phyloP scores from a whole-genome alignment of 2,113 vertebrate species.

The Corythornis madagascariensis region DNA sequence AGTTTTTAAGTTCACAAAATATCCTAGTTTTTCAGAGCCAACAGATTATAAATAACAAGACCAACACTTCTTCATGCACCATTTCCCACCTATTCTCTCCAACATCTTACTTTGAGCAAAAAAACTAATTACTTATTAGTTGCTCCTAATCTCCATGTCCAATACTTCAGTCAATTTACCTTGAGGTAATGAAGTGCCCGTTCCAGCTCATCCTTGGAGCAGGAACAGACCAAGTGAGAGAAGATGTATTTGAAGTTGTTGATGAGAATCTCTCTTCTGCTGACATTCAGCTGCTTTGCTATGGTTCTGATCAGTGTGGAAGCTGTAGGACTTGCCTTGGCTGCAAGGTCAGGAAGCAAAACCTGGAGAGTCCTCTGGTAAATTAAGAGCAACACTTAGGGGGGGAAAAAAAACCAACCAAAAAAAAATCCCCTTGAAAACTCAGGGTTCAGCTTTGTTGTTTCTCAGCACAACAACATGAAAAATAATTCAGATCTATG shows the following conservation, averaged over 20 bases:
- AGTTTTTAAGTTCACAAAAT: not conserved
- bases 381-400: conserved; percentile 38
- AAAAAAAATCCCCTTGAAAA: not conserved
- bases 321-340: conserved; percentile 91
- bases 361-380: conserved; percentile 90
- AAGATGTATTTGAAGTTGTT: conserved; percentile 99
- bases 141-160: not conserved
- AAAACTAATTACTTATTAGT: not conserved
- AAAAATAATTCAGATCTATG: not conserved
- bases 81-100: not conserved
- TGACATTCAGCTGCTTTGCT: conserved; percentile 93
- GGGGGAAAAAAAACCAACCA: not conserved
- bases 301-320: conserved; percentile 93
- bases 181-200: conserved; percentile 94
- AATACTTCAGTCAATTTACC: conserved; percentile 73
- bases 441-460: not conserved
- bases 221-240: conserved; percentile 96
- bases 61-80: not conserved
- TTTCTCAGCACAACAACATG: not conserved
- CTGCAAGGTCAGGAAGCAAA: conserved; percentile 93
- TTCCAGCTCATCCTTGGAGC: conserved; percentile 94
- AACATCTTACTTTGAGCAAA: not conserved
- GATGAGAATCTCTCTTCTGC: conserved; percentile 93
- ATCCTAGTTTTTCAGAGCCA: not conserved
- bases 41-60: not conserved